These are phyloP conservation scores for Heterodera carotae DNA, from an alignment of 1,140 invertebrate genomes.

Conservation along the genomic window DNA sequence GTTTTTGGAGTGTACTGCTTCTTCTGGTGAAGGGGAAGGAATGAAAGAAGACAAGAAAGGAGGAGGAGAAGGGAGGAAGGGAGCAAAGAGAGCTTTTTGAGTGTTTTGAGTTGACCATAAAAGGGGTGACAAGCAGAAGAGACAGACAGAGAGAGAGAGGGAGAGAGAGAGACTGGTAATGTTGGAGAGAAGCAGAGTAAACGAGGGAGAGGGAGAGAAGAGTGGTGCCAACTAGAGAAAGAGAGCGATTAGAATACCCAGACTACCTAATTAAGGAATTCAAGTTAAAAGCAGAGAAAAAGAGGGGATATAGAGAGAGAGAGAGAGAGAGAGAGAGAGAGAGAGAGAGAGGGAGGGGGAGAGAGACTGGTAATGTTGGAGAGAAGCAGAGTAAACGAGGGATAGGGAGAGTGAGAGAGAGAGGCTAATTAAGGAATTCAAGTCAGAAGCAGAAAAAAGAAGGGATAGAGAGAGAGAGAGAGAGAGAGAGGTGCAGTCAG, in stretches of 20 bases:
- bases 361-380: background rate
- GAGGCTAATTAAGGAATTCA: too few species aligned
- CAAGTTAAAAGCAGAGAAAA: too few species aligned
- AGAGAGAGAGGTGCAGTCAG: too few species aligned
- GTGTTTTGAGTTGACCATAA: conserved; percentile 8
- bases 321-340: too few species aligned
- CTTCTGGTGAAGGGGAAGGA: too few species aligned
- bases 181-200: background rate
- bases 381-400: background rate
- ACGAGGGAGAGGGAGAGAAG: background rate
- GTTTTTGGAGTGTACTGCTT: background rate
- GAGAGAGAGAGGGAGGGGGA: background rate
- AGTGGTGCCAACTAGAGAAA: too few species aligned
- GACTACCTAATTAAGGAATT: too few species aligned
- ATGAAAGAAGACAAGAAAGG: background rate
- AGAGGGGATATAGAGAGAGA: background rate
- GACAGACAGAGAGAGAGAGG: too few species aligned
- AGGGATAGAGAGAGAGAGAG: too few species aligned
- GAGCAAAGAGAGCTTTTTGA: background rate
- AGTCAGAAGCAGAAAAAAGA: too few species aligned
- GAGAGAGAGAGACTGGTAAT: background rate
- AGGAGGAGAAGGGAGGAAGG: background rate
- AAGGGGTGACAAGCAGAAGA: too few species aligned
- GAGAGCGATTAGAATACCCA: too few species aligned
- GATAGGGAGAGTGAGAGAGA: background rate